Percentiles rank a stretch among this genome's conserved stretches.
These are phyloP conservation scores for Ashinkailepas kermadecensis DNA, from an alignment of 2,888 invertebrate genomes.

Conservation along the genomic window DNA sequence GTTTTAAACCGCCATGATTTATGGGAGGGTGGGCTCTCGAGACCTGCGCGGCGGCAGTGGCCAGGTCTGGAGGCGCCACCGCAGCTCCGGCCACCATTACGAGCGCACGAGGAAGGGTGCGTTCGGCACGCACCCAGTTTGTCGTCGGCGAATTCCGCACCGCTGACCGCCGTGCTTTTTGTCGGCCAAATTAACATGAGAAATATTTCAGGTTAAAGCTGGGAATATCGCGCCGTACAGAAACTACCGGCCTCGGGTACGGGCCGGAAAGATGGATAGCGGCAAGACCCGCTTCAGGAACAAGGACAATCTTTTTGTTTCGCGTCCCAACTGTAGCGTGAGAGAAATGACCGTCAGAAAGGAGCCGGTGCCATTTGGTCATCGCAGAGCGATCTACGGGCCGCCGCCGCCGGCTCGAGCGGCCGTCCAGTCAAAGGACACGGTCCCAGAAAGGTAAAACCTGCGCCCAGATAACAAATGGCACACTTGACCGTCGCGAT, in stretches of 20 bases:
- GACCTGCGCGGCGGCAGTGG: neutral
- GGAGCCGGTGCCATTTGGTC: constrained; percentile 1
- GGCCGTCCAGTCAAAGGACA: neutral
- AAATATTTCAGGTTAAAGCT: neutral
- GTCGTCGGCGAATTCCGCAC: neutral
- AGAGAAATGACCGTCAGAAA: constrained; percentile 4
- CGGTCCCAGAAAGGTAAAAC: neutral
- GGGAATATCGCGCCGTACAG: neutral
- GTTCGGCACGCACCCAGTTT: neutral
- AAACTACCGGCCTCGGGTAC: neutral
- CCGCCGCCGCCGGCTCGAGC: neutral
- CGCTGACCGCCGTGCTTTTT: neutral
- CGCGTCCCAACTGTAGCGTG: neutral
- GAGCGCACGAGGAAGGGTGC: neutral
- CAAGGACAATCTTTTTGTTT: constrained; percentile 22
- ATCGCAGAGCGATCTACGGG: constrained; percentile 4
- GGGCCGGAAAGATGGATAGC: neutral
- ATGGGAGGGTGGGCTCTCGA: neutral
- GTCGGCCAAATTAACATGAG: constrained; percentile 16
- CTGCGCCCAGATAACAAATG: constrained; percentile 1
- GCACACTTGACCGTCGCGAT: constrained; percentile 2
- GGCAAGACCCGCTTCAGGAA: neutral
- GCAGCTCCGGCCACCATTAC: neutral
- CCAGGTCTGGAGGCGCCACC: neutral
- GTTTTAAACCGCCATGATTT: constrained; percentile 9